Evolutionary conservation across 2,888 invertebrate genomes (phyloP), one percentile per base, ranked within the genome.

Genomic region (Lasioglossum morio): DNA sequence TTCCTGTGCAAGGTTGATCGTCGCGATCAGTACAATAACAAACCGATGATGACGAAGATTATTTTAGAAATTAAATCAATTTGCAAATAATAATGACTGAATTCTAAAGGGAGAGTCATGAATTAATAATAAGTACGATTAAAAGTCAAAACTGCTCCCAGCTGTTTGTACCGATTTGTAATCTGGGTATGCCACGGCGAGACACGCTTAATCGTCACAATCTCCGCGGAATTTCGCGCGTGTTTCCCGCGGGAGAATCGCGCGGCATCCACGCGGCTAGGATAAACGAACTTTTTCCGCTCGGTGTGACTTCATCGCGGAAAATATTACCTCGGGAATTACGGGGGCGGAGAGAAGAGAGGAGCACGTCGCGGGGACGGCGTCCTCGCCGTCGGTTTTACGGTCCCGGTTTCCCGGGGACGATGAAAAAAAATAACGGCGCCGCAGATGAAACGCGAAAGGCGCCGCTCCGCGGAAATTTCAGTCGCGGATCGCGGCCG

Each of bases 301-400:
- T 48, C 43, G 37, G 27, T 34, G 75, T 74, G 81, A 80, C 80
- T 85, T 77, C 85, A 80, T 85, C 85, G 80, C 78, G 77, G 77
- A 75, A 86, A 77, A 81, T 86, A 86, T 86, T 86, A 85, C 85
- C 85, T 81, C 75, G 85, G 75, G 77, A 86, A 86, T 86, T 85
- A 81, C 75, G 81, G 78, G 23, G 63, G 70, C 43, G 57, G 66
- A 8, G 27, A 60, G 60, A 60, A 53, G 27, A 60, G 77, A 23
- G 8, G 48, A 5, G 60, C 27, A 5, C 14, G 60, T 46, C 63
- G 40, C 37, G n/a, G 16, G 37, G 37, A 57, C 37, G 27, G 43
- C 37, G 84, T 40, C 48, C 40, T 43, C 66, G 19, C n/a, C 63
- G 40, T 63, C 34, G 30, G 66, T 60, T 77, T 85, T 85, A 84